phyloP scores from a whole-genome alignment of 2,797 vertebrate species.

The Phataginus tetradactyla region DNA sequence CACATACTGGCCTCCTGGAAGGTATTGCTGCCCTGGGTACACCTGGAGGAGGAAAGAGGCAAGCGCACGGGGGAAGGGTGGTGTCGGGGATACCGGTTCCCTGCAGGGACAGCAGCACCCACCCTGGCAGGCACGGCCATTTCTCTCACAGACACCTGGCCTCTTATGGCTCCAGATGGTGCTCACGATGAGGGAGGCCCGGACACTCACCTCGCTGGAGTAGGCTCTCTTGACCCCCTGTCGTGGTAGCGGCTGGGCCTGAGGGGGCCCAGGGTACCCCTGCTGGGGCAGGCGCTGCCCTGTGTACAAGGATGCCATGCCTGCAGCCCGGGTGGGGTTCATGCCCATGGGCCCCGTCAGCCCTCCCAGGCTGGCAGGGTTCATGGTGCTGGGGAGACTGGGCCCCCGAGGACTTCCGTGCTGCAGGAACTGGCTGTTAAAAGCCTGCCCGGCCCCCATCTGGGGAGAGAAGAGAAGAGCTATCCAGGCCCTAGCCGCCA shows the following conservation, averaged over 20 bases:
- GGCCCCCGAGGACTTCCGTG: conserved; percentile 93
- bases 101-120: neutral
- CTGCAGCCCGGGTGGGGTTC: conserved; percentile 88
- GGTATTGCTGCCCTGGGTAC: conserved; percentile 91
- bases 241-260: conserved; percentile 90
- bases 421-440: conserved; percentile 94
- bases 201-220: conserved; percentile 90
- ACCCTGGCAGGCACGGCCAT: fast-evolving
- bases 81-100: neutral
- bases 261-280: conserved; percentile 86
- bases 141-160: neutral
- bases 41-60: conserved; percentile 79
- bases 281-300: conserved; percentile 93
- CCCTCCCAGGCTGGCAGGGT: conserved; percentile 80
- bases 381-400: conserved; percentile 81
- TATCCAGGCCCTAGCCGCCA: neutral
- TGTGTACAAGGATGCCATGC: conserved; percentile 88
- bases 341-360: conserved; percentile 88
- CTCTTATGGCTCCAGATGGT: neutral
- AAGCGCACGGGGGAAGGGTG: neutral
- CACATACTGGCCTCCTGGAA: conserved; percentile 85
- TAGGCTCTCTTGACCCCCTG: conserved; percentile 93
- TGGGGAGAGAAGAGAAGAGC: conserved; percentile 76
- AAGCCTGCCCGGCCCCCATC: conserved; percentile 95
- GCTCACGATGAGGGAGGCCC: fast-evolving